These are phyloP conservation scores for Pogona vitticeps DNA, from an alignment of 2,113 vertebrate species.

Conservation along the genomic window DNA sequence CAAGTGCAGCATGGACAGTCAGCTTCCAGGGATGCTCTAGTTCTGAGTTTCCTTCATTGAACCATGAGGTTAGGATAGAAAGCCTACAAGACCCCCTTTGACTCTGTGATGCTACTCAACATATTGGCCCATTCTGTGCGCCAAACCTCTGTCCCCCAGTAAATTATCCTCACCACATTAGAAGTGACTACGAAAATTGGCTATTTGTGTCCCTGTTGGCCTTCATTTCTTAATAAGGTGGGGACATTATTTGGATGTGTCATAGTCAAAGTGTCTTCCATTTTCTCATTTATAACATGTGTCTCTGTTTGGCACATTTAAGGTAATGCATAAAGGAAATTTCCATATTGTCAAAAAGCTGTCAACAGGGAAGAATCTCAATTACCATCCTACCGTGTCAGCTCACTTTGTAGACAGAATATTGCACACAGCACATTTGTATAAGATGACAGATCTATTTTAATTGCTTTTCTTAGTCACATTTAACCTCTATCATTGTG, in stretches of 20 bases:
- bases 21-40: not conserved
- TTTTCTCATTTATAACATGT: slow-evolving; percentile 59
- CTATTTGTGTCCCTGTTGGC: not conserved
- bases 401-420: slow-evolving; percentile 55
- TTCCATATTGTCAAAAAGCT: slow-evolving; percentile 65
- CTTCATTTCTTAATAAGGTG: not conserved
- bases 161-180: not conserved
- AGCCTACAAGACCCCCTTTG: not conserved
- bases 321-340: slow-evolving; percentile 64
- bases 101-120: not conserved
- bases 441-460: slow-evolving; percentile 65
- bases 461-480: slow-evolving; percentile 69
- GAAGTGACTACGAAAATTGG: not conserved
- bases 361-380: slow-evolving; percentile 71
- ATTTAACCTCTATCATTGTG: slow-evolving; percentile 63
- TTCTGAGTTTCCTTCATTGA: not conserved
- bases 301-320: slow-evolving; percentile 62
- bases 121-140: not conserved
- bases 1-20: not conserved
- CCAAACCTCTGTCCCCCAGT: not conserved
- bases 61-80: not conserved
- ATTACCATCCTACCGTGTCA: slow-evolving; percentile 55
- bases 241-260: slow-evolving; percentile 20
- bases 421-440: slow-evolving; percentile 48
- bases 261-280: slow-evolving; percentile 16